These are phyloP conservation scores for Galago senegalensis DNA, from an alignment of 2,797 vertebrate species.

Conservation along the genomic window DNA sequence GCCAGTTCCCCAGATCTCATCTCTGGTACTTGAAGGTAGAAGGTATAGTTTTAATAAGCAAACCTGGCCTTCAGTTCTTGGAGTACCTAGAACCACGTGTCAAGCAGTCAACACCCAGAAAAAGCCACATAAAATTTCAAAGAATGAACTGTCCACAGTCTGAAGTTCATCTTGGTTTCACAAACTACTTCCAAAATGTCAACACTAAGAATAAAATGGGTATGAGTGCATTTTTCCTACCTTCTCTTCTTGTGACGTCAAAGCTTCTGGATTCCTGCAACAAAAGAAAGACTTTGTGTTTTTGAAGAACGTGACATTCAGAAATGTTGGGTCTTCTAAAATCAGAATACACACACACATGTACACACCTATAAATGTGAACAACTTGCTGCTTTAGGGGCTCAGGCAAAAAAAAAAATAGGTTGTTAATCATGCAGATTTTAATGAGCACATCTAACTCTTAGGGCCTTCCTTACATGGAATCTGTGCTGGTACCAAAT, in stretches of 20 bases:
- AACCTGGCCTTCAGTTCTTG: not conserved
- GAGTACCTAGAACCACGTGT: not conserved
- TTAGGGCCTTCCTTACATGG: not conserved
- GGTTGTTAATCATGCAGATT: not conserved
- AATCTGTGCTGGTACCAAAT: not conserved
- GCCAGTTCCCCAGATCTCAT: not conserved
- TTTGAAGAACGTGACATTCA: slow-evolving; percentile 70
- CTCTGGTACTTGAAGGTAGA: not conserved
- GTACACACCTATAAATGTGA: not conserved
- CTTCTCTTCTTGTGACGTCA: slow-evolving; percentile 90
- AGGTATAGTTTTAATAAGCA: not conserved
- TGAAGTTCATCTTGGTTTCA: slow-evolving; percentile 60
- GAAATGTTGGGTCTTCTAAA: not conserved
- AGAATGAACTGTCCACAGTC: slow-evolving; percentile 22
- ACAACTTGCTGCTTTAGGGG: not conserved
- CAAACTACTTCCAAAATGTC: slow-evolving; percentile 68
- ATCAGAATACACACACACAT: not conserved
- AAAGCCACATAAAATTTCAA: slow-evolving; percentile 51
- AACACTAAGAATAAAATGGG: slow-evolving; percentile 67
- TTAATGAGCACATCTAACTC: not conserved
- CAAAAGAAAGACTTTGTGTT: slow-evolving; percentile 85
- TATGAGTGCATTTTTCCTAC: slow-evolving; percentile 84
- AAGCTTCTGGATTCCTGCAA: slow-evolving; percentile 88
- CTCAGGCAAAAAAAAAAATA: not conserved
- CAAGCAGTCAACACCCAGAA: slow-evolving; percentile 5